These are phyloP conservation scores for Drosophila peninsularis DNA, from an alignment of 2,888 invertebrate genomes.

Conservation along the genomic window DNA sequence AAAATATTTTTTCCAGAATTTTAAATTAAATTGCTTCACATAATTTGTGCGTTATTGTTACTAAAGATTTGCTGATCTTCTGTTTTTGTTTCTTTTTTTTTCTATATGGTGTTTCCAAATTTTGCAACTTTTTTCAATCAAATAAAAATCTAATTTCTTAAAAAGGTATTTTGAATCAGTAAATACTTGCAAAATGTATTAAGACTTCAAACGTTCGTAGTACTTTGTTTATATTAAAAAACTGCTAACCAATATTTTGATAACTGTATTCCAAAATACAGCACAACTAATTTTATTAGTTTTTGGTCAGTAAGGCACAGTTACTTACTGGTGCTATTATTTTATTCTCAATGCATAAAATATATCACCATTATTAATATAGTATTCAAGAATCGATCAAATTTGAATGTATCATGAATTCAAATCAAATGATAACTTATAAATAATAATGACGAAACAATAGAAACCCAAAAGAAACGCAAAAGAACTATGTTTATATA, in stretches of 20 bases:
- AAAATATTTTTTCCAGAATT: too few relatives aligned
- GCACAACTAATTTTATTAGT: background rate
- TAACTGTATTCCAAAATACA: background rate
- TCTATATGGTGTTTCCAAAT: too few relatives aligned
- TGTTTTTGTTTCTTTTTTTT: too few relatives aligned
- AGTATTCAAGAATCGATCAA: background rate
- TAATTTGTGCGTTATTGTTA: too few relatives aligned
- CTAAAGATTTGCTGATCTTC: too few relatives aligned
- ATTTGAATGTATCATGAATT: constrained; percentile 6
- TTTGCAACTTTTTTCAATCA: too few relatives aligned
- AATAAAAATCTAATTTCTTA: too few relatives aligned
- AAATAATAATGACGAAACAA: constrained; percentile 3
- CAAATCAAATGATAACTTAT: constrained; percentile 25
- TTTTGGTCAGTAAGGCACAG: background rate
- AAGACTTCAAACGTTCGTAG: background rate
- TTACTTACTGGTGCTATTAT: background rate
- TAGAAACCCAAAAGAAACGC: background rate
- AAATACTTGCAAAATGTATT: too few relatives aligned
- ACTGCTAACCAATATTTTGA: background rate
- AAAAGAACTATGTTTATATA: constrained; percentile 6
- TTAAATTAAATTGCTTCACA: too few relatives aligned
- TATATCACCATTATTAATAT: background rate
- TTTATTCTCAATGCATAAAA: background rate
- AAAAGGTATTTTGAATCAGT: too few relatives aligned
- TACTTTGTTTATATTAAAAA: background rate